Conservation (phyloP, 2,113 vertebrate species). For the Prunella fulvescens region DNA sequence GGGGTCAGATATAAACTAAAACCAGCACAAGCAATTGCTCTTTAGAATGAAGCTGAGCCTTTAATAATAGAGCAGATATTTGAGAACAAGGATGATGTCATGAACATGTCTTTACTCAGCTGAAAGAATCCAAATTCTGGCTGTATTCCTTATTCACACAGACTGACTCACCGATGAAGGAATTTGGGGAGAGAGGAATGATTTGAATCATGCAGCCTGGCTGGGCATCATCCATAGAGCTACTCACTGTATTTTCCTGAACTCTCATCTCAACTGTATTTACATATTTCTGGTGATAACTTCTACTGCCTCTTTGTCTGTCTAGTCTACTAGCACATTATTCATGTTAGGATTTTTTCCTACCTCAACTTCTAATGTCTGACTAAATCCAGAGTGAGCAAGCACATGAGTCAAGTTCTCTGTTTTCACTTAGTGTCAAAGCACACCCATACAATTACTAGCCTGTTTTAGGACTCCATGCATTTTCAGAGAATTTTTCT, state of each 20-base stretch:
- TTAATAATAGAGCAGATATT: not conserved
- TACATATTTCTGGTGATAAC: constrained; percentile 19
- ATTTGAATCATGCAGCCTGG: constrained; percentile 6
- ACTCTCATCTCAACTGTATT: not conserved
- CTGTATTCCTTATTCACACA: constrained; percentile 17
- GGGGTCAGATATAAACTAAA: not conserved
- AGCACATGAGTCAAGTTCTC: constrained; percentile 9
- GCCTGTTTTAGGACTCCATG: not conserved
- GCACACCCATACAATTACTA: not conserved
- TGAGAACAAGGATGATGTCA: constrained; percentile 6
- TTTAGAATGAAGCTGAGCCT: not conserved
- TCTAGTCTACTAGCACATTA: constrained; percentile 31
- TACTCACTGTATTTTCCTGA: not conserved
- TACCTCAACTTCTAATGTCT: not conserved
- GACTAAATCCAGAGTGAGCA: not conserved
- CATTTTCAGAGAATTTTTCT: not conserved
- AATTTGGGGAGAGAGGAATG: not conserved
- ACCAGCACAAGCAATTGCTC: not conserved
- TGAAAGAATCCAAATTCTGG: constrained; percentile 25
- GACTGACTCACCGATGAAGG: constrained; percentile 6
- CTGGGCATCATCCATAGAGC: not conserved
- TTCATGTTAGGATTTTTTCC: constrained; percentile 13
- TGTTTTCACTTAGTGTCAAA: not conserved
- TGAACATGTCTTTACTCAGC: not conserved
- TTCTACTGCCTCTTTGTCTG: constrained; percentile 5